Percentiles rank a stretch among this genome's conserved stretches.
Evolutionary conservation across 2,113 vertebrate genomes (phyloP).

Genomic region (Vulpes lagopus): DNA sequence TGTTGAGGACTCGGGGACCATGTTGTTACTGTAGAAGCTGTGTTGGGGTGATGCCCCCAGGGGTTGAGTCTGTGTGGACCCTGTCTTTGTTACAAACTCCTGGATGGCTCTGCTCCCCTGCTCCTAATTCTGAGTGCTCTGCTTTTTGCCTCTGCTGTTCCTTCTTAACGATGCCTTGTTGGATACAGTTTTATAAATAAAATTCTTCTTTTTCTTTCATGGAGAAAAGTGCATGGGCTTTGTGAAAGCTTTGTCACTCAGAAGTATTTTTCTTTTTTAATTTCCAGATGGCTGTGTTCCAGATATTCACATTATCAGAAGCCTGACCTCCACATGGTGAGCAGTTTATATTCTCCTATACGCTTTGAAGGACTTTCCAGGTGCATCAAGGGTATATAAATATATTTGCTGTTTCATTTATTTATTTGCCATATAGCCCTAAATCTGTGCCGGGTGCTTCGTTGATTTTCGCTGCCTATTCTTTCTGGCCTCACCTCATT

Average conservation of each 20-base stretch:
- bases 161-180: neutral
- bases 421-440: too few relatives aligned
- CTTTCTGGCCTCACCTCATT: neutral
- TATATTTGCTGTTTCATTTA: neutral
- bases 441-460: neutral
- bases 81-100: neutral
- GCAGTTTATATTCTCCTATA: neutral
- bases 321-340: conserved; percentile 39
- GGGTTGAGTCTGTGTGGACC: neutral
- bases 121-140: too few relatives aligned
- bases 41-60: fast-evolving
- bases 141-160: neutral
- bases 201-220: neutral
- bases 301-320: neutral
- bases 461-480: neutral
- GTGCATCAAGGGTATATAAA: neutral
- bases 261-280: neutral
- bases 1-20: neutral
- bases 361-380: neutral
- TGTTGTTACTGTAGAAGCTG: too few relatives aligned
- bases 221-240: neutral
- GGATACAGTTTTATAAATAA: neutral
- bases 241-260: conserved; percentile 10
- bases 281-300: conserved; percentile 35
- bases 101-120: neutral